These are phyloP conservation scores for Drosophila sp. DNA, from an alignment of 1,140 invertebrate genomes.

Conservation along the genomic window DNA sequence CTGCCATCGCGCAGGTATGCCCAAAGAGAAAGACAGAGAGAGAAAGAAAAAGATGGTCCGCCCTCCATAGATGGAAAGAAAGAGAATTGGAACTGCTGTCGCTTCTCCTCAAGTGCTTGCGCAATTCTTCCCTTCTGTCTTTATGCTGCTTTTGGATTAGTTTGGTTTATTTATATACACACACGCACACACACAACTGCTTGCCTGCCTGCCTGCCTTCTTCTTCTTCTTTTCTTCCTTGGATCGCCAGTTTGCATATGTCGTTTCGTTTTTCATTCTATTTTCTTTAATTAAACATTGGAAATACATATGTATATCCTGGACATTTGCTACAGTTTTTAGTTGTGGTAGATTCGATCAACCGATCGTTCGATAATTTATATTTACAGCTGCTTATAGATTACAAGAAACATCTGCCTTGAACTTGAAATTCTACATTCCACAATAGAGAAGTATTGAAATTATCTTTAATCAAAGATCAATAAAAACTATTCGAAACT, in stretches of 20 bases:
- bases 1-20: slow-evolving; percentile 8
- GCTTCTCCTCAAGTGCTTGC: slow-evolving; percentile 18
- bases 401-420: slow-evolving; percentile 9
- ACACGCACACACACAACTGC: background rate
- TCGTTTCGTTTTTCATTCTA: slow-evolving; percentile 17
- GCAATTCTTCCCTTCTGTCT: slow-evolving; percentile 20
- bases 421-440: slow-evolving; percentile 5
- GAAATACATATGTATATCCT: slow-evolving; percentile 9
- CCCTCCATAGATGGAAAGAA: slow-evolving; percentile 14
- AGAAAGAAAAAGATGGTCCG: background rate
- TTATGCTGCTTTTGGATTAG: slow-evolving; percentile 17
- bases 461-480: no score
- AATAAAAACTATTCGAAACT: no score
- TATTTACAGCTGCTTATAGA: slow-evolving; percentile 12
- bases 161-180: slow-evolving; percentile 17
- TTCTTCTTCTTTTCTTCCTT: background rate
- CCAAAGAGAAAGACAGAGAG: background rate
- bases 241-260: slow-evolving; percentile 22
- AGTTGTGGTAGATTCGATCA: slow-evolving; percentile 14
- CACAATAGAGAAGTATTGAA: background rate
- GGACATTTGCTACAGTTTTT: slow-evolving; percentile 19
- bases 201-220: background rate
- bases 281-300: slow-evolving; percentile 22
- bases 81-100: slow-evolving; percentile 18
- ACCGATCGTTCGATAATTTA: background rate